phyloP scores from a whole-genome alignment of 2,797 vertebrate genomes.

The Myotis daubentonii region DNA sequence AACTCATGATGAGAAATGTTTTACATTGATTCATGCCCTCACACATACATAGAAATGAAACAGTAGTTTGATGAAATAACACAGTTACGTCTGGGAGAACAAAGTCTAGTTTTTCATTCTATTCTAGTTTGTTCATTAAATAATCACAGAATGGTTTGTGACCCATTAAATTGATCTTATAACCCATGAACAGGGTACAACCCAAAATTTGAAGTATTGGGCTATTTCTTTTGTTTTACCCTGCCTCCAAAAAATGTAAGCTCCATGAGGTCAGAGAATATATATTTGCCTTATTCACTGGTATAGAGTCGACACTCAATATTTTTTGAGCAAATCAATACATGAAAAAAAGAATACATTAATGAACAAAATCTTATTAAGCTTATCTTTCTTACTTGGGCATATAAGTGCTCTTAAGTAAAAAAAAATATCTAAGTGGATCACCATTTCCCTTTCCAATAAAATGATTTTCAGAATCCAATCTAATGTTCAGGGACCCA shows the following conservation, averaged over 20 bases:
- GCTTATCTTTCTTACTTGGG: constrained; percentile 13
- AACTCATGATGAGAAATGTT: not conserved
- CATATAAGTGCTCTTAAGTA: not conserved
- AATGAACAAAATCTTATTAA: constrained; percentile 7
- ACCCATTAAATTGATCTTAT: not conserved
- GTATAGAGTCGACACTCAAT: not conserved
- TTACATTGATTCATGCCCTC: not conserved
- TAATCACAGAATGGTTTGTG: not conserved
- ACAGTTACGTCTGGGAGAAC: not conserved
- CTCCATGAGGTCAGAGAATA: not conserved
- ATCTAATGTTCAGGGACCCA: not conserved
- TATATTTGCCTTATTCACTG: not conserved
- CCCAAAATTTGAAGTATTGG: not conserved
- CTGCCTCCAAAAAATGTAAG: not conserved
- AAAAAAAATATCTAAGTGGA: not conserved
- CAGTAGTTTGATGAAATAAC: not conserved
- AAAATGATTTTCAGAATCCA: constrained; percentile 38
- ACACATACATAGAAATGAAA: not conserved
- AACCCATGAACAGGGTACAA: not conserved
- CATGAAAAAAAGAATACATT: not conserved
- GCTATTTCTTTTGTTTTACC: not conserved
- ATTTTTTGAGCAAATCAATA: not conserved
- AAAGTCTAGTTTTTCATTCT: not conserved
- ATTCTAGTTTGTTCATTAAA: not conserved
- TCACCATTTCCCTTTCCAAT: not conserved